Percentiles rank a stretch among this genome's conserved stretches.
phyloP scores from a whole-genome alignment of 2,797 vertebrate genomes.

The Oophaga sylvatica region DNA sequence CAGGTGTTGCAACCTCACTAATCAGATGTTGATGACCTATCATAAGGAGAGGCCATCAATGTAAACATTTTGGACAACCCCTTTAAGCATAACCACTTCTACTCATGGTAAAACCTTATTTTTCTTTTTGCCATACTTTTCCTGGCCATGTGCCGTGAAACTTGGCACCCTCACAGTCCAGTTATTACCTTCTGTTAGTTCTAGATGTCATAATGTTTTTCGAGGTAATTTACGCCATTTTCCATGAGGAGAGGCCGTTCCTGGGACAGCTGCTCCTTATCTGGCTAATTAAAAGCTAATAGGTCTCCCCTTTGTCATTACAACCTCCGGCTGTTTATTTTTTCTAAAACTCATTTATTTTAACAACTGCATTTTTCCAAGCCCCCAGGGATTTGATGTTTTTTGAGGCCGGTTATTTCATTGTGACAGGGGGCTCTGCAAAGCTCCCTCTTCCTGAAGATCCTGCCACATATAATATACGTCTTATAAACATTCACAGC shows the following conservation, averaged over 20 bases:
- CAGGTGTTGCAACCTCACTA: no score
- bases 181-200: constrained; percentile 13
- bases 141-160: no score
- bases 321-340: constrained; percentile 53
- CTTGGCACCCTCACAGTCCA: background rate
- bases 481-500: background rate
- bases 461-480: constrained; percentile 14
- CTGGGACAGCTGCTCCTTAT: constrained; percentile 53
- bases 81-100: no score
- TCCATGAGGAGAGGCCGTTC: no score
- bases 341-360: constrained; percentile 55
- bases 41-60: no score
- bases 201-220: constrained; percentile 20
- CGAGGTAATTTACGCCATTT: background rate
- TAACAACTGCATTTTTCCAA: constrained; percentile 52
- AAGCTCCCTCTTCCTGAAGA: constrained; percentile 15
- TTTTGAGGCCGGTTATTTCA: constrained; percentile 24
- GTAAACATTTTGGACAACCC: no score
- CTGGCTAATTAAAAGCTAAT: constrained; percentile 56
- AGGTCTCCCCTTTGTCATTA: constrained; percentile 45
- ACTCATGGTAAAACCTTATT: no score
- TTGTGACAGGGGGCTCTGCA: constrained; percentile 22
- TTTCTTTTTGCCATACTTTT: no score
- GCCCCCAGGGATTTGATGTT: constrained; percentile 37
- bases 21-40: no score